Conservation (phyloP, 37 sponge, comb jelly and placozoan genomes). For the Tethya wilhelma region DNA sequence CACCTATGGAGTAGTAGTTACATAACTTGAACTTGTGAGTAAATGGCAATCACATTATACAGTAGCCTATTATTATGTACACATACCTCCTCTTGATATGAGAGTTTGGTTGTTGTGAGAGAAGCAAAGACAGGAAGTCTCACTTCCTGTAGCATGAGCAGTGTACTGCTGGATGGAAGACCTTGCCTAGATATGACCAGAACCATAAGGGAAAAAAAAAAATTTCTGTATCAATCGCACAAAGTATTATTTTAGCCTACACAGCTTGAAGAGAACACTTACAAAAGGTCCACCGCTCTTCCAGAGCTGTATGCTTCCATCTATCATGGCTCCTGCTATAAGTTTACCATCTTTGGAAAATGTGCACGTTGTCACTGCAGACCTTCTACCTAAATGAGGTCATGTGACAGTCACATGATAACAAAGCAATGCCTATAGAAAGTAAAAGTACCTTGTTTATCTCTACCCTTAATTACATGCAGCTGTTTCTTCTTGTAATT, state of each 20-base stretch:
- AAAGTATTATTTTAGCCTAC: background rate
- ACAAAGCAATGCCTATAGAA: background rate
- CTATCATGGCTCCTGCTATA: slow-evolving; percentile 67
- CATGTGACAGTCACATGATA: slow-evolving; percentile 4
- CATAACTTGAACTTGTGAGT: no score
- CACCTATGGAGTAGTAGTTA: slow-evolving; percentile 74
- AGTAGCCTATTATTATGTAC: background rate
- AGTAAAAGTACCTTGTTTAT: slow-evolving; percentile 69
- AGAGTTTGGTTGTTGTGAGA: slow-evolving; percentile 75
- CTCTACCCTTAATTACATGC: slow-evolving; percentile 83
- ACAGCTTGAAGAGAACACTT: slow-evolving; percentile 19
- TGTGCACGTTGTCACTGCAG: slow-evolving; percentile 67
- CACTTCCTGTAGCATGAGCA: slow-evolving; percentile 80
- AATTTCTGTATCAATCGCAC: background rate
- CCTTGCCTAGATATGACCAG: slow-evolving; percentile 41
- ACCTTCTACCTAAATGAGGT: slow-evolving; percentile 55
- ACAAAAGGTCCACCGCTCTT: slow-evolving; percentile 77
- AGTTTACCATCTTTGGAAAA: slow-evolving; percentile 77
- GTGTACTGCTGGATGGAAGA: slow-evolving; percentile 57
- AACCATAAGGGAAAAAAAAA: background rate
- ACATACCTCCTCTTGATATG: slow-evolving; percentile 79
- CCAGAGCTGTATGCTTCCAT: slow-evolving; percentile 88
- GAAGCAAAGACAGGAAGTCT: slow-evolving; percentile 81
- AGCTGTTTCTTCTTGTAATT: slow-evolving; percentile 77
- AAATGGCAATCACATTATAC: no score